Conservation (phyloP, 2,113 vertebrate genomes). For the Equus przewalskii region DNA sequence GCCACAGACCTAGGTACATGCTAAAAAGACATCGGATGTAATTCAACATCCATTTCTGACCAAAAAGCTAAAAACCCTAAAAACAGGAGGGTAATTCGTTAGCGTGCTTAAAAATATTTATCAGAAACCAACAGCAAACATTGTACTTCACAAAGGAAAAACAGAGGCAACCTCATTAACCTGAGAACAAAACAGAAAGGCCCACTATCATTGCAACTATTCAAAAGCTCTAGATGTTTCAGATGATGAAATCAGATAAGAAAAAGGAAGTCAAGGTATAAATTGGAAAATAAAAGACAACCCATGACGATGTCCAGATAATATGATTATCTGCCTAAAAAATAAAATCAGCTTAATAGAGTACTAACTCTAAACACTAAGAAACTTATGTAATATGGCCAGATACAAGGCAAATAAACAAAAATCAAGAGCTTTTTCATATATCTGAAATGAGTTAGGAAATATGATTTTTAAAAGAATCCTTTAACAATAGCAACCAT, state of each 20-base stretch:
- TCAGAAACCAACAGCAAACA: background rate
- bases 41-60: conserved; percentile 10
- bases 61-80: background rate
- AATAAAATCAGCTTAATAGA: background rate
- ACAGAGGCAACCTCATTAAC: background rate
- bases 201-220: background rate
- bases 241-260: background rate
- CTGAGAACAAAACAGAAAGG: background rate
- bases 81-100: background rate
- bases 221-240: background rate
- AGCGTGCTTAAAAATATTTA: background rate
- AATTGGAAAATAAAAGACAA: background rate
- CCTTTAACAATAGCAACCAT: background rate
- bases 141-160: background rate
- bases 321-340: background rate
- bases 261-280: background rate
- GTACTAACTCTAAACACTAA: background rate
- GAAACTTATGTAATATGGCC: background rate
- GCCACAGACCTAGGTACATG: background rate
- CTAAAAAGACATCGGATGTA: background rate
- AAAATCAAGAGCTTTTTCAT: background rate
- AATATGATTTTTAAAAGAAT: background rate
- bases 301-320: background rate
- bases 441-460: background rate
- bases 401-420: background rate